A percentile compares a stretch with the other conserved stretches of the same genome.
Evolutionary conservation across 2,888 invertebrate genomes (phyloP).

Genomic region (Aspidapion aeneum): DNA sequence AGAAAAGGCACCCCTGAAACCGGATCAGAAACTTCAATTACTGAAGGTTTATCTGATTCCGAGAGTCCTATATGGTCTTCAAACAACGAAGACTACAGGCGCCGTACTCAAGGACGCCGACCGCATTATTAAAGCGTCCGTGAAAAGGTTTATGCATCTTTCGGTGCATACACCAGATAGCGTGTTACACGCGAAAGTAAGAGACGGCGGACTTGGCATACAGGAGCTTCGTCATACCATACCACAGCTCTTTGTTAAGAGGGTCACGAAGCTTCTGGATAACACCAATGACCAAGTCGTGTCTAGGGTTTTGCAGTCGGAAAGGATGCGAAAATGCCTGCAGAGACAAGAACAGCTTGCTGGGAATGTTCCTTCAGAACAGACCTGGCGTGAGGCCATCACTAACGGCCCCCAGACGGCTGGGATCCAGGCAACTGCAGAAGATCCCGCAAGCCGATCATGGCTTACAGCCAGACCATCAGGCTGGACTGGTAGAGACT

Average conservation of each 20-base stretch:
- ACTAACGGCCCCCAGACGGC: constrained; percentile 14
- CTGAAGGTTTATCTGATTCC: constrained; percentile 40
- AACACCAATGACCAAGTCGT: constrained; percentile 15
- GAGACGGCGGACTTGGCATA: constrained; percentile 34
- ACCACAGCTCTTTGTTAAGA: constrained; percentile 16
- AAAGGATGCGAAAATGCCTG: neutral
- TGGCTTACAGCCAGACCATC: constrained; percentile 18
- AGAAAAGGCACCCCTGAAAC: constrained; percentile 40
- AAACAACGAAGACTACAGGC: constrained; percentile 30
- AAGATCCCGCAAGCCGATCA: constrained; percentile 16
- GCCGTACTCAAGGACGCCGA: constrained; percentile 17
- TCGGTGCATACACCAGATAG: constrained; percentile 42
- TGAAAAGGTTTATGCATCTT: constrained; percentile 48
- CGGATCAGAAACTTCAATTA: constrained; percentile 41
- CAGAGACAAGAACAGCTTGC: constrained; percentile 8
- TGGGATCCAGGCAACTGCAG: constrained; percentile 12
- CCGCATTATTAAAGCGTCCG: constrained; percentile 12
- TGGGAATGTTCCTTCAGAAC: constrained; percentile 11
- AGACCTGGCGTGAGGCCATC: constrained; percentile 13
- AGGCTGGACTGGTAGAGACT: constrained; percentile 32
- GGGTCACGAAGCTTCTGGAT: constrained; percentile 15
- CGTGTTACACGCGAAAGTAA: constrained; percentile 29
- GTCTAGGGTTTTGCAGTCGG: constrained; percentile 12
- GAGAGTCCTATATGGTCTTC: constrained; percentile 38
- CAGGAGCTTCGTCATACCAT: constrained; percentile 22